phyloP scores from a whole-genome alignment of 2,113 vertebrate species.

The Setophaga petechia region DNA sequence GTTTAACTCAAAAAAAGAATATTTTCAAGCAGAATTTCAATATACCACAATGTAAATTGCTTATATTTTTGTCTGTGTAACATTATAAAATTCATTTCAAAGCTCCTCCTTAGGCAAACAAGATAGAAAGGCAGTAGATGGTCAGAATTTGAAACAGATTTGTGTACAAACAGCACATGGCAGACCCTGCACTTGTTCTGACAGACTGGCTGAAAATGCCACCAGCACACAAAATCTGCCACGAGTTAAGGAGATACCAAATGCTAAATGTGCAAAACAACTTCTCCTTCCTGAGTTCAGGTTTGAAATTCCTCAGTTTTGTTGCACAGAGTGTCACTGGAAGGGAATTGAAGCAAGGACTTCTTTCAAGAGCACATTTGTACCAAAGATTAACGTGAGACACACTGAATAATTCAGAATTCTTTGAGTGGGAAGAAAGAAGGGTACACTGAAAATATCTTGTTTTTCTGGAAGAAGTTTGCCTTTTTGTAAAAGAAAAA shows the following conservation, averaged over 20 bases:
- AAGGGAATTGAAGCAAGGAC: background rate
- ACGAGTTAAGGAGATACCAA: background rate
- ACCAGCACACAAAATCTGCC: background rate
- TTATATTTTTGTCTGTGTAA: background rate
- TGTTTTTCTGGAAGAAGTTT: background rate
- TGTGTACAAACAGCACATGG: background rate
- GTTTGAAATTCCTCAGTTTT: background rate
- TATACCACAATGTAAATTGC: background rate
- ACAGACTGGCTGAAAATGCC: background rate
- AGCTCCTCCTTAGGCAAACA: background rate
- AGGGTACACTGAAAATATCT: background rate
- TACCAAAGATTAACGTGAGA: background rate
- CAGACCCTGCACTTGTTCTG: background rate
- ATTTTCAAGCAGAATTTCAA: background rate
- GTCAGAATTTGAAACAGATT: background rate
- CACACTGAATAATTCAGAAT: conserved; percentile 47
- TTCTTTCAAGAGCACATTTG: background rate
- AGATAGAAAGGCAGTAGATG: background rate
- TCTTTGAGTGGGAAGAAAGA: conserved; percentile 11
- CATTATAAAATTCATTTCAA: background rate
- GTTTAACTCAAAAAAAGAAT: background rate
- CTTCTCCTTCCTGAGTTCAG: background rate
- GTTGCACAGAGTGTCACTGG: background rate
- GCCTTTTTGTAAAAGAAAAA: background rate
- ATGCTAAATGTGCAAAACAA: background rate